These are phyloP conservation scores for Pseudobourletiella spinata DNA, from an alignment of 1,140 invertebrate species.

Conservation along the genomic window DNA sequence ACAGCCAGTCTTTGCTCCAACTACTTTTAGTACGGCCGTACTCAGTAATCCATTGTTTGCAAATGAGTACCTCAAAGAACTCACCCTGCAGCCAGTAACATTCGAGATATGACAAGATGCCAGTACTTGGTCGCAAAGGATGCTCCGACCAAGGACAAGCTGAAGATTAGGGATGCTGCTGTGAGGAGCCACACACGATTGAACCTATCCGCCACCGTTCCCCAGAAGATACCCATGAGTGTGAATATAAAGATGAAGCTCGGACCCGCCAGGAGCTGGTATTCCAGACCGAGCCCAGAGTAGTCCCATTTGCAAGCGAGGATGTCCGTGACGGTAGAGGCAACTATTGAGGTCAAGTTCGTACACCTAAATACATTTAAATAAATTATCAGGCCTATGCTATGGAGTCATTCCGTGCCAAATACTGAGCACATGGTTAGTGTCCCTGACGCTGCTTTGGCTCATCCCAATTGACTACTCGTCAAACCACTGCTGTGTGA, in stretches of 20 bases:
- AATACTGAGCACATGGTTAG: too few relatives aligned
- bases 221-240: conserved; percentile 70
- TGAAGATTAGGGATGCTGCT: conserved; percentile 67
- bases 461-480: too few relatives aligned
- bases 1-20: too few relatives aligned
- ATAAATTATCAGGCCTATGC: too few relatives aligned
- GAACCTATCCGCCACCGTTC: conserved; percentile 70
- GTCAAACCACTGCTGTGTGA: too few relatives aligned
- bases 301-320: conserved; percentile 81
- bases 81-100: conserved; percentile 76
- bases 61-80: too few relatives aligned
- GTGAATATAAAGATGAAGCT: conserved; percentile 86
- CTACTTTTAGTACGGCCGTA: too few relatives aligned
- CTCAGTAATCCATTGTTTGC: too few relatives aligned
- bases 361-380: conserved; percentile 8
- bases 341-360: conserved; percentile 36
- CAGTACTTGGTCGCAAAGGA: conserved; percentile 76
- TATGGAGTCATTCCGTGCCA: too few relatives aligned
- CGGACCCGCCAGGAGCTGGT: conserved; percentile 84
- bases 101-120: conserved; percentile 76
- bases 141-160: conserved; percentile 69
- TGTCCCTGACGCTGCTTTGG: too few relatives aligned
- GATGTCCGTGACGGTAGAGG: conserved; percentile 57
- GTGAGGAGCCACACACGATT: conserved; percentile 60
- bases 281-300: conserved; percentile 81